phyloP scores from a whole-genome alignment of 2,113 vertebrate genomes.

The Eurypyga helias region DNA sequence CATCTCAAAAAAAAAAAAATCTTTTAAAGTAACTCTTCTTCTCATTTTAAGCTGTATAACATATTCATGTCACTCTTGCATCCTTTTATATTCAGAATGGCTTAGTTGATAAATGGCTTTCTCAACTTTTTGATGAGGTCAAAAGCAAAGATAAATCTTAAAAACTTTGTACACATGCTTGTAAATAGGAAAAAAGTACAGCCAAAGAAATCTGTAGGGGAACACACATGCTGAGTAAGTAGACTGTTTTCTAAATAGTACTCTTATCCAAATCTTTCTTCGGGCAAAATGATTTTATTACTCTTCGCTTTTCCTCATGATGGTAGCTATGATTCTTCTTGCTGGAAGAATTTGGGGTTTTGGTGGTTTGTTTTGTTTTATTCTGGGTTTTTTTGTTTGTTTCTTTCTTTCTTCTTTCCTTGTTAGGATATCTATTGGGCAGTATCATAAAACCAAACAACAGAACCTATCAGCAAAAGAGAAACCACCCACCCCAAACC shows the following conservation, averaged over 20 bases:
- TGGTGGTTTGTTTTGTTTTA: background rate
- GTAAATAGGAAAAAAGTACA: background rate
- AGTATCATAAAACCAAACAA: background rate
- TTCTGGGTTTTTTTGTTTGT: no score
- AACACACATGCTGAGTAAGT: background rate
- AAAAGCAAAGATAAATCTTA: background rate
- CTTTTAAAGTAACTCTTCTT: background rate
- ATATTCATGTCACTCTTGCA: background rate
- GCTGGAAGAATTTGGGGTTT: background rate
- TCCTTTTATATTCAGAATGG: background rate
- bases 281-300: background rate
- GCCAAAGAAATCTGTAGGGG: background rate
- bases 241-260: background rate
- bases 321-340: background rate
- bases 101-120: background rate
- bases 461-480: background rate
- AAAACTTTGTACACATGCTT: background rate
- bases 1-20: background rate
- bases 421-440: background rate
- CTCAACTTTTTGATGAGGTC: background rate
- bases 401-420: no score
- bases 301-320: background rate
- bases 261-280: background rate
- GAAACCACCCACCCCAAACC: rapidly evolving
- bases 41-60: background rate